These are phyloP conservation scores for Nemotelus nigrinus DNA, from an alignment of 2,888 invertebrate species.

Conservation along the genomic window DNA sequence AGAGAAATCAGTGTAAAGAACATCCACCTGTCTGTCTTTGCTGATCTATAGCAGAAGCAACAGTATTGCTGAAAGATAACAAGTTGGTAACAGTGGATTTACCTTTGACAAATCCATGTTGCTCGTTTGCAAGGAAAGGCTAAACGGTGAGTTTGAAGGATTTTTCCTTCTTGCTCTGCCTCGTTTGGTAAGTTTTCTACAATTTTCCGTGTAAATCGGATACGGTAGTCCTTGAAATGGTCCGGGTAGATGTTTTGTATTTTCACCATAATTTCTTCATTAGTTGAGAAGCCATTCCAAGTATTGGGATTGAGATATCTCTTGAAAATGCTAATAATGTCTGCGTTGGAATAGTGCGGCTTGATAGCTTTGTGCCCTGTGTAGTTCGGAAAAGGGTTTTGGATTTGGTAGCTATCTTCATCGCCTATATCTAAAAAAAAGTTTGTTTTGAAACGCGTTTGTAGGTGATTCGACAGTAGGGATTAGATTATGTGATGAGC, in stretches of 20 bases:
- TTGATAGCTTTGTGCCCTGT: neutral
- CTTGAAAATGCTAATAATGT: slow-evolving; percentile 18
- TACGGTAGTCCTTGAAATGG: slow-evolving; percentile 44
- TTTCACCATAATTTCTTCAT: slow-evolving; percentile 36
- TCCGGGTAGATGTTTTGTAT: slow-evolving; percentile 46
- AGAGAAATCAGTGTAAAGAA: too few species aligned
- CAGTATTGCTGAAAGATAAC: too few species aligned
- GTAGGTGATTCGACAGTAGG: slow-evolving; percentile 5
- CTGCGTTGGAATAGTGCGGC: neutral
- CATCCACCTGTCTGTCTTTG: too few species aligned
- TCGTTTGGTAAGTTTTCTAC: slow-evolving; percentile 44
- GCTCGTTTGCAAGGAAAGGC: too few species aligned
- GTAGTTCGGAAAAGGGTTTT: slow-evolving; percentile 14
- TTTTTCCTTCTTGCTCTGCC: slow-evolving; percentile 43
- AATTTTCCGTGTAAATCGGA: slow-evolving; percentile 41
- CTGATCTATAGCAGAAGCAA: too few species aligned
- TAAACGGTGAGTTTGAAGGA: slow-evolving; percentile 45
- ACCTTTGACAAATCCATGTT: too few species aligned
- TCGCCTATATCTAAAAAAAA: slow-evolving; percentile 5
- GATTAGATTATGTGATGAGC: slow-evolving; percentile 25
- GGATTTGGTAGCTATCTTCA: slow-evolving; percentile 17
- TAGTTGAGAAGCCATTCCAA: slow-evolving; percentile 41
- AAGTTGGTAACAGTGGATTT: too few species aligned
- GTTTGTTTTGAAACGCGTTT: slow-evolving; percentile 30
- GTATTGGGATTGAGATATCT: slow-evolving; percentile 26